A percentile compares a stretch with the other conserved stretches of the same genome.
Conservation (phyloP, 2,888 invertebrate species). For the Cerastis leucographa region DNA sequence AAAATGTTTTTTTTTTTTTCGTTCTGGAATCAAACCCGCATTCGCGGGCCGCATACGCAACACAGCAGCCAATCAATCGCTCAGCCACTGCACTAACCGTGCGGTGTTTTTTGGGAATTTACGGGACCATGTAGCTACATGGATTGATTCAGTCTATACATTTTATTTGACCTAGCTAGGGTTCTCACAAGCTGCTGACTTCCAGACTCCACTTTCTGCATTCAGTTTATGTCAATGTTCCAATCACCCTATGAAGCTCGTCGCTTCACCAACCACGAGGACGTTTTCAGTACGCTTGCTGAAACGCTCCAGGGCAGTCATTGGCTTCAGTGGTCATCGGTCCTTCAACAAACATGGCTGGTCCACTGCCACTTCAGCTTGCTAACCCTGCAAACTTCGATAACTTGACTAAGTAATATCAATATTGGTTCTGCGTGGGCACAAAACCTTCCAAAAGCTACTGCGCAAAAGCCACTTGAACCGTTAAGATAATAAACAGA, state of each 20-base stretch:
- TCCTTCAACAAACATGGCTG: neutral
- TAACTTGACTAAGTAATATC: neutral
- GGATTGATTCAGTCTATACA: neutral
- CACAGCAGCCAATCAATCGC: neutral
- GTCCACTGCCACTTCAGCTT: neutral
- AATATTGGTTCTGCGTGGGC: neutral
- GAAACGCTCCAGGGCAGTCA: neutral
- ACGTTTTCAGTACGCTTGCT: neutral
- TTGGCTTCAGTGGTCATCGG: neutral
- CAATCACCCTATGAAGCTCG: neutral
- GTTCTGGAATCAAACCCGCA: neutral
- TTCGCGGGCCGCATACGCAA: neutral
- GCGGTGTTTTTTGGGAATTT: neutral
- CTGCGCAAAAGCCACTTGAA: neutral
- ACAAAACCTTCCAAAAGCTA: neutral
- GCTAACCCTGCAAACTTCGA: neutral
- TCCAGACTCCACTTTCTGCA: neutral
- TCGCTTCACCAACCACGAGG: neutral
- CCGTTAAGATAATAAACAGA: slow-evolving; percentile 4
- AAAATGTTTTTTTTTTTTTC: neutral
- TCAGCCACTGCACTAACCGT: neutral
- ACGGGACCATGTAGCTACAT: neutral
- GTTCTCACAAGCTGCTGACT: neutral
- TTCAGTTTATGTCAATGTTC: neutral
- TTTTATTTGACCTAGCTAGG: neutral